Evolutionary conservation across 2,113 vertebrate genomes (phyloP).

Genomic region (Mus spicilegus): DNA sequence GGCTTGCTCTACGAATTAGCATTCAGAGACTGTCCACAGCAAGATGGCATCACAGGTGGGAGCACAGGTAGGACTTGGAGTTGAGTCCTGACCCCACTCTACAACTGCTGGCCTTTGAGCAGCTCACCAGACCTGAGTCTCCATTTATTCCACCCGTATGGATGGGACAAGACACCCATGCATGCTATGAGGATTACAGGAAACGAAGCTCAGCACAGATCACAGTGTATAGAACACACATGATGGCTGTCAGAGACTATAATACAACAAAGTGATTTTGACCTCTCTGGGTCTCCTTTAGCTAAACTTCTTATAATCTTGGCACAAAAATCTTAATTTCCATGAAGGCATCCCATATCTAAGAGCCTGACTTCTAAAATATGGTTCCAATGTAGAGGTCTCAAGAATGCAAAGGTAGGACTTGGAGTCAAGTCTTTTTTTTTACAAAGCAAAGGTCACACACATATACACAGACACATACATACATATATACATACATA

Average conservation of each 20-base stretch:
- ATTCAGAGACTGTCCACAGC: not conserved
- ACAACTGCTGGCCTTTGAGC: not conserved
- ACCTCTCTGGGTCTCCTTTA: slow-evolving; percentile 37
- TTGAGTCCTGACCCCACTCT: not conserved
- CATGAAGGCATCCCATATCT: slow-evolving; percentile 10
- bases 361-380: not conserved
- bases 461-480: not conserved
- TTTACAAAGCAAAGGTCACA: slow-evolving; percentile 28
- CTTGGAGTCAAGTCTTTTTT: too few relatives aligned
- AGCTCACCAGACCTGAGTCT: not conserved
- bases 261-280: slow-evolving; percentile 10
- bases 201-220: not conserved
- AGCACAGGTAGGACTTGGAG: not conserved
- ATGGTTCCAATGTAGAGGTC: slow-evolving; percentile 1
- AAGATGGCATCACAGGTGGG: not conserved
- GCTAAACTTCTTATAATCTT: slow-evolving; percentile 3
- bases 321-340: slow-evolving; percentile 37
- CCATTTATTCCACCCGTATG: not conserved
- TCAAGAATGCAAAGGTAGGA: not conserved
- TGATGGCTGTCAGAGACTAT: not conserved
- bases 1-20: not conserved
- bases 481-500: too few relatives aligned
- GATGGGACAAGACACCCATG: not conserved
- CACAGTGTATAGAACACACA: not conserved
- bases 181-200: not conserved